Conservation (phyloP, 2,888 invertebrate genomes). For the Philereme vetulata region DNA sequence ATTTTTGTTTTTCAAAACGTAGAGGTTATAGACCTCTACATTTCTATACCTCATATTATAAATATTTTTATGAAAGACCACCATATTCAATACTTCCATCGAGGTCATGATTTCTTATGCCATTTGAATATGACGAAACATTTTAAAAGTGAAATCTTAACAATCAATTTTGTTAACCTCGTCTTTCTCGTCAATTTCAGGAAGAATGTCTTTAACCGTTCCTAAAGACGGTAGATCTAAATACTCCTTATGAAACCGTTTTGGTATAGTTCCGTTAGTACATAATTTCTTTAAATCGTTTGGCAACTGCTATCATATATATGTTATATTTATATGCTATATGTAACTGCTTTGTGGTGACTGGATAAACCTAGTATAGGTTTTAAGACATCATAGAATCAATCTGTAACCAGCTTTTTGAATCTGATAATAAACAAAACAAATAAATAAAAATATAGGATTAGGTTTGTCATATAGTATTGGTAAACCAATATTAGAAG, state of each 20-base stretch:
- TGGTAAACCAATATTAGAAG: background rate
- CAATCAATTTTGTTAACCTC: no score
- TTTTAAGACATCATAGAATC: no score
- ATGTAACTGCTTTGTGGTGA: no score
- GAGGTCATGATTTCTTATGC: background rate
- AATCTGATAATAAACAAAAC: no score
- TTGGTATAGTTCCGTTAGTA: constrained; percentile 1
- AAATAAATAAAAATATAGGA: no score
- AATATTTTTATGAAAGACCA: constrained; percentile 3
- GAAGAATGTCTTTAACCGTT: constrained; percentile 14
- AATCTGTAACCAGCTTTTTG: no score
- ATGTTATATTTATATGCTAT: no score
- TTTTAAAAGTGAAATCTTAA: constrained; percentile 7
- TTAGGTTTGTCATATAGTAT: no score
- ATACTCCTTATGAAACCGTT: constrained; percentile 8
- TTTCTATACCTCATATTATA: constrained; percentile 5
- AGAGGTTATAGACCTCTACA: constrained; percentile 1
- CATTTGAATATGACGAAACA: constrained; percentile 1
- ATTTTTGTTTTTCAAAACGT: no score
- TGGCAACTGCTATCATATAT: no score
- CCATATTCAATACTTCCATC: no score
- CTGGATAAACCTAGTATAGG: no score
- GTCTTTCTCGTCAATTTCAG: constrained; percentile 9
- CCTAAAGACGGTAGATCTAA: constrained; percentile 18
- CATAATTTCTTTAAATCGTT: constrained; percentile 29